Evolutionary conservation across 2,888 invertebrate species (phyloP), one percentile per base, ranked within the genome.

Genomic region (Synanthedon vespiformis): DNA sequence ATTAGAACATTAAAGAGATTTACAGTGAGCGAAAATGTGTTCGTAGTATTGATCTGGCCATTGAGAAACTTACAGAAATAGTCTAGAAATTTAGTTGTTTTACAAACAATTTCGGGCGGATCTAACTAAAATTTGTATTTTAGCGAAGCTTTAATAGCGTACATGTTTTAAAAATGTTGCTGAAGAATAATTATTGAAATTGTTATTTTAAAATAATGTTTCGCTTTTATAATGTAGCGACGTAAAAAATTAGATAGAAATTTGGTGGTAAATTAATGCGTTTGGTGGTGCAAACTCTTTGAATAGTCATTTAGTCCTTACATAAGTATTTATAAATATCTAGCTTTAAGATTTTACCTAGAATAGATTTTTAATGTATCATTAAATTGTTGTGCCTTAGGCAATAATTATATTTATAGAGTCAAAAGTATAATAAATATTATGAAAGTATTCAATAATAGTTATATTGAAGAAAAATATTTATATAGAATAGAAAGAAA

Each of bases 201-300:
- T 59, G 57, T 53, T 56, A 54, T 49, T 34, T 54, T 50, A 41
- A 54, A 57, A 51, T 49, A 56, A 53, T 40, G 57, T 57, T 58
- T 60, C 56, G 56, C 56, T 56, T 56, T 54, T 56, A 52, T 52
- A 51, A 48, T 50, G 56, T 55, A 55, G 47, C 14, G 50, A 18
- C 40, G 34, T 13, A 48, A 48, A 8, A 5, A 49, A 18, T n/a
- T 76, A 75, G 71, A 68, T 72, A 77, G 73, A 55, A 63, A 66
- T 65, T 69, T 76, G 76, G 74, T 77, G 77, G 75, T 74, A 70
- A 64, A 67, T 73, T 66, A 62, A 64, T 75, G 72, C 78, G 65
- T 81, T 79, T 84, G 87, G 87, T 87, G 87, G 87, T 87, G 87
- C 87, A 86, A 87, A 82, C 84, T 86, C 83, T 76, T 69, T 62